Base-by-base conservation (phyloP, 2,888 invertebrate genomes). In the Polia nebulosa region DNA sequence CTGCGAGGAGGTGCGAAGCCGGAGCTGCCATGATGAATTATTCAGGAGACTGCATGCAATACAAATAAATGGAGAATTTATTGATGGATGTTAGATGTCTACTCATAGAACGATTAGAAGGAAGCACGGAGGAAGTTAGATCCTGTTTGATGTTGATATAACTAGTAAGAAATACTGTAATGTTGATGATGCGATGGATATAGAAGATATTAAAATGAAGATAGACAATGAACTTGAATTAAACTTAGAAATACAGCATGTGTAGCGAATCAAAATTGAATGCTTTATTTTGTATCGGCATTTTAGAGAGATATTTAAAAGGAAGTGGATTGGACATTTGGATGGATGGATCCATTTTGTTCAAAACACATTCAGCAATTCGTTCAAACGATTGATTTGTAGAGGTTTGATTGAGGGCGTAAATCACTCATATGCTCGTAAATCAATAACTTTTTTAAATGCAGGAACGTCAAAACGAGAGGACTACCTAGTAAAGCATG, bases 1-100 rank as follows among this genome's bases (percentile, higher is more conserved):
- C 58, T 57, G 25, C 58, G 56, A 64, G 72, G 56, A 64, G 72
- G 75, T 76, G 71, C 56, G 64, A 75, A 53, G 60, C 47, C 36
- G 49, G 41, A 63, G 76, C 25, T 44, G 51, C 47, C 34, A 22
- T 34, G 53, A 72, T 82, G 78, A 82, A 82, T 82, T 58, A 82
- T 80, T 77, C 80, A 82, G 34, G 22, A 52, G 55, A 53, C 58
- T 53, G 53, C 58, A 62, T 71, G 59, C 70, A 70, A 66, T 67
- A 81, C 69, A 70, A 62, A 79, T 63, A 76, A 62, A 70, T 60
- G 25, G 47, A 63, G 52, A 64, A 72, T 44, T 25, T 57, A 66
- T 60, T 67, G 62, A 76, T 63, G 39, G 62, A 67, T 52, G 44
- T 45, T 57, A 39, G 51, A 47, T 65, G 51, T 47, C 25, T 34